Conservation (phyloP, 1,140 invertebrate genomes). For the Mercenaria mercenaria region DNA sequence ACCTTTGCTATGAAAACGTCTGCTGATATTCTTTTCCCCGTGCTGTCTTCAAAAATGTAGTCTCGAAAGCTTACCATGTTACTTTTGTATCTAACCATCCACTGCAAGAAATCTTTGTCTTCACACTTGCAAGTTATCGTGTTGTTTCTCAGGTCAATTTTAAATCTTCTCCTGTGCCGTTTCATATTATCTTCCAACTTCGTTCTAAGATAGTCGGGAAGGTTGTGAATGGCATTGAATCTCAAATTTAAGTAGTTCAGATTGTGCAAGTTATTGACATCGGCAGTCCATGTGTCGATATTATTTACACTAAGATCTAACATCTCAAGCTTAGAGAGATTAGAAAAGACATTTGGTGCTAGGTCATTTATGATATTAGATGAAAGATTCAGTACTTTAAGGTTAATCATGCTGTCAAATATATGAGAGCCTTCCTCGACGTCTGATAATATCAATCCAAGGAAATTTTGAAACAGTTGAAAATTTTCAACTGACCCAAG, state of each 20-base stretch:
- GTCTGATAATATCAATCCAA: background rate
- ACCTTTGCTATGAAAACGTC: background rate
- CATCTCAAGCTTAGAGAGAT: background rate
- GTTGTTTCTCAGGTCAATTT: slow-evolving; percentile 36
- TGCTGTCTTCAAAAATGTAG: background rate
- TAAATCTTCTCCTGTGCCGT: background rate
- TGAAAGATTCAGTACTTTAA: slow-evolving; percentile 44
- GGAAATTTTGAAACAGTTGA: background rate
- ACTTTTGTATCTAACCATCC: background rate
- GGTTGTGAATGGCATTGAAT: background rate
- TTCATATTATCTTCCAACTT: background rate
- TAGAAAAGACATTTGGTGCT: background rate
- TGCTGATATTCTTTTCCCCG: background rate
- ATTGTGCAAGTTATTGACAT: background rate
- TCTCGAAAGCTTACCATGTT: background rate
- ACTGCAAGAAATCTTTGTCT: background rate
- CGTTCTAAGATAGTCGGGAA: background rate
- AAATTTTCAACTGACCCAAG: background rate
- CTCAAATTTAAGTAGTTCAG: slow-evolving; percentile 1
- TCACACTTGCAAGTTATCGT: background rate
- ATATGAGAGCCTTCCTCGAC: background rate
- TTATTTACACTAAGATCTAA: slow-evolving; percentile 51
- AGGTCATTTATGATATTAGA: background rate
- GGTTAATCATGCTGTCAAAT: background rate
- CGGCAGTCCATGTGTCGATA: background rate